Conservation (phyloP, 2,888 invertebrate species). For the Thumatha senex region DNA sequence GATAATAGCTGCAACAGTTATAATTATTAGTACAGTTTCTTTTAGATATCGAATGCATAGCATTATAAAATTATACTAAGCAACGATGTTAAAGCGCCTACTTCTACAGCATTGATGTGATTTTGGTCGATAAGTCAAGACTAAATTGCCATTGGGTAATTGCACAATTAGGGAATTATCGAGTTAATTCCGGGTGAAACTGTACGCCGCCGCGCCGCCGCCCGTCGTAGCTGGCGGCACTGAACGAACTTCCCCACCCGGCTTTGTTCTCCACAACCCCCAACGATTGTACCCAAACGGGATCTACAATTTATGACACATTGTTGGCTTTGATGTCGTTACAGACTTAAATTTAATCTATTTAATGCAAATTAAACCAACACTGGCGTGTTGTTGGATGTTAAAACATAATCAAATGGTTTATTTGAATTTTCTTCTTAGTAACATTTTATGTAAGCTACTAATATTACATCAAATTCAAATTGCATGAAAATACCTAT, state of each 20-base stretch:
- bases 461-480: too few species aligned
- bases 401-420: conserved; percentile 18
- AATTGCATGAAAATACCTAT: too few species aligned
- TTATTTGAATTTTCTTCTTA: too few species aligned
- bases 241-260: conserved; percentile 33
- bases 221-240: conserved; percentile 26
- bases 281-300: conserved; percentile 69
- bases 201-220: conserved; percentile 49
- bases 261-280: conserved; percentile 14
- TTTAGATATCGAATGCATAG: conserved; percentile 3
- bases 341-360: conserved; percentile 27
- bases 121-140: conserved; percentile 57
- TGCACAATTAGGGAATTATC: conserved; percentile 79
- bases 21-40: neutral
- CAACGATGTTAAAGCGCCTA: conserved; percentile 33
- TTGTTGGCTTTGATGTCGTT: conserved; percentile 55
- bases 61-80: conserved; percentile 23
- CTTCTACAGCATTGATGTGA: conserved; percentile 38
- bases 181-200: conserved; percentile 78
- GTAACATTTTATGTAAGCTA: too few species aligned
- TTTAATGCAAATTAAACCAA: conserved; percentile 24
- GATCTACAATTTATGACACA: conserved; percentile 64
- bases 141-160: conserved; percentile 73
- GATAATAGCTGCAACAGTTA: neutral
- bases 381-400: neutral